Conservation (phyloP, 2,888 invertebrate species). For the Hemicrepidius hirtus region DNA sequence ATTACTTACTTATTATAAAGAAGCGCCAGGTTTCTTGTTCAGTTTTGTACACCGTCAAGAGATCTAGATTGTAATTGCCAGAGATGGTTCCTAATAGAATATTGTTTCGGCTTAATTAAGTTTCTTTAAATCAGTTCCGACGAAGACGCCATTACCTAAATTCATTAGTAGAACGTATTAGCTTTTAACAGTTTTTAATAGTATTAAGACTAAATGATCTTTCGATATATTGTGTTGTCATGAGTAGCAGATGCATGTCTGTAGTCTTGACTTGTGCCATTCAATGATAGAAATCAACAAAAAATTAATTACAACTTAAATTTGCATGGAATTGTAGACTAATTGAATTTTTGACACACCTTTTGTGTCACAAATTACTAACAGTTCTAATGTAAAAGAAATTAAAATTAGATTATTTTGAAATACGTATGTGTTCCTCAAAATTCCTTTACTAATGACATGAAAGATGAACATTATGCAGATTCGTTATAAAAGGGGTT, state of each 20-base stretch:
- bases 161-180: conserved; percentile 27
- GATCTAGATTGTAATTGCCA: conserved; percentile 19
- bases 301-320: conserved; percentile 3
- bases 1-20: conserved; percentile 29
- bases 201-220: conserved; percentile 23
- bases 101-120: conserved; percentile 36
- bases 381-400: neutral
- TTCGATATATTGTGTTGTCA: conserved; percentile 23
- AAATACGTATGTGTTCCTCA: no score
- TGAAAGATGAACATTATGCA: no score
- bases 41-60: conserved; percentile 9
- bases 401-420: no score
- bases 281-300: neutral
- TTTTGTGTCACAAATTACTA: neutral
- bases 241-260: neutral
- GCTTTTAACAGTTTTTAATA: conserved; percentile 24
- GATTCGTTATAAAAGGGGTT: no score
- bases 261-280: neutral
- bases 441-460: no score
- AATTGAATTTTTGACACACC: neutral
- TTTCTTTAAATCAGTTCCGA: conserved; percentile 30
- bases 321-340: neutral
- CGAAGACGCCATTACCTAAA: conserved; percentile 26
- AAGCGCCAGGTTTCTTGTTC: conserved; percentile 25
- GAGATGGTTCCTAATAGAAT: conserved; percentile 25